A percentile compares a stretch with the other conserved stretches of the same genome.
These are phyloP conservation scores for Phoxinus dragarum DNA, from an alignment of 2,797 vertebrate species.

Conservation along the genomic window DNA sequence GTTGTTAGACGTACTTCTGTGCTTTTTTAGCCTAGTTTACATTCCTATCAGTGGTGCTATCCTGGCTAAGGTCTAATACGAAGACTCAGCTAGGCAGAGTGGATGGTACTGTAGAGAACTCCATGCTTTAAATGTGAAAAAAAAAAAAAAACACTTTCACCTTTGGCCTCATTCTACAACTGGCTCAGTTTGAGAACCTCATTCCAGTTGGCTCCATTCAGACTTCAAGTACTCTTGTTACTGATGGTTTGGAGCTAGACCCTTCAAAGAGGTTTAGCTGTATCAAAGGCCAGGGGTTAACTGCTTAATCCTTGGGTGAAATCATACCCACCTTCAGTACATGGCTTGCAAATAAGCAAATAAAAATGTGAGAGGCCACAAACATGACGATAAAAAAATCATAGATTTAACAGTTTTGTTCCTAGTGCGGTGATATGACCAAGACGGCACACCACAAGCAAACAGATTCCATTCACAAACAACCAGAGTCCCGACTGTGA, in stretches of 20 bases:
- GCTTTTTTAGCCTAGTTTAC: background rate
- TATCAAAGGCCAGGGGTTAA: slow-evolving; percentile 26
- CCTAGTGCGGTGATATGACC: too few relatives aligned
- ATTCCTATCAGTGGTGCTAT: background rate
- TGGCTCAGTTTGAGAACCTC: slow-evolving; percentile 25
- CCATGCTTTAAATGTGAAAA: slow-evolving; percentile 16
- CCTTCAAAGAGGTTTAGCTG: slow-evolving; percentile 15
- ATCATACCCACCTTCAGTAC: background rate
- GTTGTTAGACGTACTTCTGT: background rate
- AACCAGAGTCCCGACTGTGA: too few relatives aligned
- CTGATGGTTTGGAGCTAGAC: slow-evolving; percentile 19
- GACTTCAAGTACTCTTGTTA: slow-evolving; percentile 4
- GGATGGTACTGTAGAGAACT: slow-evolving; percentile 41
- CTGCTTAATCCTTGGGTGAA: background rate
- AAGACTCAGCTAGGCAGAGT: slow-evolving; percentile 56
- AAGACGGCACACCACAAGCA: too few relatives aligned
- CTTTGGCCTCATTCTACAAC: slow-evolving; percentile 43
- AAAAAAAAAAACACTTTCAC: slow-evolving; percentile 16
- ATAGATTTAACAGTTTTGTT: too few relatives aligned
- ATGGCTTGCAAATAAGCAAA: background rate
- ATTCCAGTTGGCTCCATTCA: background rate
- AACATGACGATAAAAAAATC: background rate
- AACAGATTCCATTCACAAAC: too few relatives aligned
- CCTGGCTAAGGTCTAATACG: slow-evolving; percentile 57
- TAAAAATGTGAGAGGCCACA: too few relatives aligned